Base-by-base conservation (phyloP, 2,113 vertebrate genomes). In the Sapayoa aenigma region DNA sequence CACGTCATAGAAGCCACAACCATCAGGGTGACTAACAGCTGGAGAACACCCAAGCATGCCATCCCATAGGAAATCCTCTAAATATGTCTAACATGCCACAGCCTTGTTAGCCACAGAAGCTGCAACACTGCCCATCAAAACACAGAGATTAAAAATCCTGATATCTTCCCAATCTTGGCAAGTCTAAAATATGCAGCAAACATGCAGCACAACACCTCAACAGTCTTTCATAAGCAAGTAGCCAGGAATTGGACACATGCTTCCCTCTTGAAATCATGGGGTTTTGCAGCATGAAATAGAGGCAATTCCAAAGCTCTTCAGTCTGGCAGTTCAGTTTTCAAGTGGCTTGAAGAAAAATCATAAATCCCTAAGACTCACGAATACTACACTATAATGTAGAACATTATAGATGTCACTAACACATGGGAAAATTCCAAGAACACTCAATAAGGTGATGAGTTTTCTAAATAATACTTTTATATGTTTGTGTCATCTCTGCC, bases 21-120 rank as follows among this genome's bases (percentile, higher is more conserved):
- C 5, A 2, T 22, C 65, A 74, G 50, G 14, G 8, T 50, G 24
- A 71, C 6, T 6, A 55, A 63, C 24, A 74, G 42, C 30, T 63
- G 30, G 19, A 55, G 44, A 89, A 79, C 17, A 23, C 35, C 73
- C 0, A 0, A 76, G 14, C 11, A 25, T 15, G 11, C 23, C 14
- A 30, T 44, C 46, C 9, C 9, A 41, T 1, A 88, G 25, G 42
- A 75, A 93, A 72, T 15, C 62, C 71, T 84, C 49, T 59, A 89
- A 81, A 19, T 0, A 0, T 3, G 1, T 27, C 12, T 17, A 73
- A 72, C 7, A 55, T 9, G 3, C 24, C 20, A 35, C 53, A 77
- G 21, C 23, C 27, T 33, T 18, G 11, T 25, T 24, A 85, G 33
- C 13, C 55, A 59, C 46, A 37, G 46, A 33, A 84, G 24, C 22